These are phyloP conservation scores for Pogoniulus pusillus DNA, from an alignment of 2,797 vertebrate species.

Conservation along the genomic window DNA sequence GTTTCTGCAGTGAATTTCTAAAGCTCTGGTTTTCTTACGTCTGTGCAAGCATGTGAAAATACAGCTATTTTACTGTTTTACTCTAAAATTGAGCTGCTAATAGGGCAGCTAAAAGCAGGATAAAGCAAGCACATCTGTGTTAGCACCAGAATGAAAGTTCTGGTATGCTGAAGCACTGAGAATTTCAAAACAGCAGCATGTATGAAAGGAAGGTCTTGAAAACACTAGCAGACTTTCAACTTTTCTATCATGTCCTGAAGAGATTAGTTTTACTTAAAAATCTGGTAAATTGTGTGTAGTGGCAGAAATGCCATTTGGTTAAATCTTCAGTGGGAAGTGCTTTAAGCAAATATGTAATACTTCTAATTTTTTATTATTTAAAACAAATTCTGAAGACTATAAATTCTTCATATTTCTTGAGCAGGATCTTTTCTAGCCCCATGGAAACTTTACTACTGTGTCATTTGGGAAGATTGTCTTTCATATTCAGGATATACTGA, in stretches of 20 bases:
- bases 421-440: not conserved
- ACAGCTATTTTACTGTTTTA: not conserved
- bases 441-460: not conserved
- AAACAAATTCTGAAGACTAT: not conserved
- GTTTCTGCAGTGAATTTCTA: not conserved
- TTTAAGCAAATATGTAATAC: not conserved
- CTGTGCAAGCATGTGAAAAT: not conserved
- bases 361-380: not conserved
- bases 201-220: not conserved
- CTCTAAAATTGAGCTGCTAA: not conserved
- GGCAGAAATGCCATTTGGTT: not conserved
- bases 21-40: not conserved
- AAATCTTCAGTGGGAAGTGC: not conserved
- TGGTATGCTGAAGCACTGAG: not conserved
- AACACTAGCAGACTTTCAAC: not conserved
- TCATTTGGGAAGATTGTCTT: not conserved
- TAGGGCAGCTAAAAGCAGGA: not conserved
- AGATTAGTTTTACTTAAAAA: not conserved
- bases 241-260: conserved; percentile 2
- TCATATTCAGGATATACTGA: not conserved
- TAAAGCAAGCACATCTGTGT: not conserved
- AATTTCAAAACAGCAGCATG: conserved; percentile 8
- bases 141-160: not conserved
- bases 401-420: not conserved
- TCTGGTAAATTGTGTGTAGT: not conserved